Evolutionary conservation across 2,113 vertebrate species (phyloP).

Genomic region (Grallaria varia): DNA sequence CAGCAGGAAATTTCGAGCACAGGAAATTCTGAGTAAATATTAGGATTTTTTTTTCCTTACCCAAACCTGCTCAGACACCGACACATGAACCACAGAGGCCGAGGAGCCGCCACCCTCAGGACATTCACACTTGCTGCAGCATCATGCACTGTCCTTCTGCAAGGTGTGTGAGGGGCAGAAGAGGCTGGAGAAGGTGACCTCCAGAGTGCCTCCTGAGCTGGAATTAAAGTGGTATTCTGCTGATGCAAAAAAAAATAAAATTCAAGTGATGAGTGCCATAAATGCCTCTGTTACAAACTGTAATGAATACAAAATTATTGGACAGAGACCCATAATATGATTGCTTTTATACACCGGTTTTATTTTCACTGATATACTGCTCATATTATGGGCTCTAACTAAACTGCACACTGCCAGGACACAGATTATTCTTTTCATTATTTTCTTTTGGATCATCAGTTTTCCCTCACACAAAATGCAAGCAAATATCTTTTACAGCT

Average conservation of each 20-base stretch:
- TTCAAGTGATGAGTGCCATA: background rate
- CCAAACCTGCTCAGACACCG: background rate
- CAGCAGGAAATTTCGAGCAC: background rate
- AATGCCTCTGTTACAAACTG: background rate
- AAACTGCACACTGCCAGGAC: background rate
- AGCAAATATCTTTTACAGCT: background rate
- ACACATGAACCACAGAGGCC: background rate
- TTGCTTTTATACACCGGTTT: background rate
- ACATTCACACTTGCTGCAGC: background rate
- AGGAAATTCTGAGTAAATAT: background rate
- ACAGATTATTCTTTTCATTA: background rate
- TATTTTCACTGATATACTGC: conserved; percentile 10
- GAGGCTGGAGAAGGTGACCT: background rate
- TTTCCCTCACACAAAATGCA: background rate
- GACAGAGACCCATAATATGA: background rate
- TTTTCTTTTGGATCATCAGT: conserved; percentile 29
- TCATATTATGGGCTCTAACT: conserved; percentile 11
- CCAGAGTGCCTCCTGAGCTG: background rate
- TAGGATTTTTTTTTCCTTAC: background rate
- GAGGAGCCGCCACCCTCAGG: background rate
- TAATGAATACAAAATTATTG: background rate
- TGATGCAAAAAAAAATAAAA: background rate
- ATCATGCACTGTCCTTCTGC: background rate
- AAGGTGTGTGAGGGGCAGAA: background rate
- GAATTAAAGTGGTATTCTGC: background rate